A percentile compares a stretch with the other conserved stretches of the same genome.
Evolutionary conservation across 1,140 invertebrate species (phyloP).

Genomic region (Hylaeus anthracinus): DNA sequence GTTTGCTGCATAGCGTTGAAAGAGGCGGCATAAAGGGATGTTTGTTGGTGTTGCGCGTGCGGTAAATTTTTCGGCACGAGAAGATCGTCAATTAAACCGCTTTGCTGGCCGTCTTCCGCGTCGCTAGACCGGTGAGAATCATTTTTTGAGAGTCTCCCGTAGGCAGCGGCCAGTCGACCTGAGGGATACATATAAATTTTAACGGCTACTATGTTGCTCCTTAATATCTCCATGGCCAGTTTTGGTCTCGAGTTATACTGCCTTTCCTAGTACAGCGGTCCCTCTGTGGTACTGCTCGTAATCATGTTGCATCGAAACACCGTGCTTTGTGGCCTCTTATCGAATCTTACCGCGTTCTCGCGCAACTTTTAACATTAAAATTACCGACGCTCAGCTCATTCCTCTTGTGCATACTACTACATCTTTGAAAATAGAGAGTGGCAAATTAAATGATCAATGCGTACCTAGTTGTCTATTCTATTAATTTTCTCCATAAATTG

Average conservation of each 20-base stretch:
- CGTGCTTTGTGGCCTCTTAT: slow-evolving; percentile 69
- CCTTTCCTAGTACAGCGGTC: slow-evolving; percentile 72
- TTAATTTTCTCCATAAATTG: no score
- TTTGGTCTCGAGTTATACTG: slow-evolving; percentile 67
- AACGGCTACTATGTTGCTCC: slow-evolving; percentile 63
- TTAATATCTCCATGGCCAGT: slow-evolving; percentile 68
- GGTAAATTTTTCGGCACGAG: slow-evolving; percentile 31
- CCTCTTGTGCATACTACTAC: no score
- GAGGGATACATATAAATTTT: slow-evolving; percentile 71
- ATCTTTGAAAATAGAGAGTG: no score
- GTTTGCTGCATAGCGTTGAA: not conserved
- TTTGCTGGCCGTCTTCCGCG: slow-evolving; percentile 1
- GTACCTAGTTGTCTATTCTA: no score
- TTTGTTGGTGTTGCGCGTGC: slow-evolving; percentile 3
- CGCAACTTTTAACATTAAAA: slow-evolving; percentile 29
- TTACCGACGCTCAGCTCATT: not conserved
- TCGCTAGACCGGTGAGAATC: not conserved
- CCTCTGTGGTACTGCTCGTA: slow-evolving; percentile 31
- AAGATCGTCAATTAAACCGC: slow-evolving; percentile 13
- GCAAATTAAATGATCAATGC: no score
- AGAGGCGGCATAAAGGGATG: not conserved
- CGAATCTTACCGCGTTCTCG: slow-evolving; percentile 64
- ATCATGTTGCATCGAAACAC: slow-evolving; percentile 21
- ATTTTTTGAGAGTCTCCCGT: slow-evolving; percentile 15
- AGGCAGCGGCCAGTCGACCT: slow-evolving; percentile 1